Percentiles rank a stretch among this genome's conserved stretches.
phyloP scores from a whole-genome alignment of 23 tunicate genomes.

The Phallusia fumigata region DNA sequence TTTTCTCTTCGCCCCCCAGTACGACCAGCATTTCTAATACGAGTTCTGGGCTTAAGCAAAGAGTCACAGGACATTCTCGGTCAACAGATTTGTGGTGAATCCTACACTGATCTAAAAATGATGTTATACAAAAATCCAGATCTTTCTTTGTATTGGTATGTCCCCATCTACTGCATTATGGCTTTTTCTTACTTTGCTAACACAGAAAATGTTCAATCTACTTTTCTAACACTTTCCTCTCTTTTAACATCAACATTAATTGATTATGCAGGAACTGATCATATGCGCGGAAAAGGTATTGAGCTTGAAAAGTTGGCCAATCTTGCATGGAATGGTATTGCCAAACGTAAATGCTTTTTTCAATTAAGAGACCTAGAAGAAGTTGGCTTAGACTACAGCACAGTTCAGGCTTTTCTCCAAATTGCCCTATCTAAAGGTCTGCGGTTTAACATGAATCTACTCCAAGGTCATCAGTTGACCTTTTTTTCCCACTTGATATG shows the following conservation, averaged over 20 bases:
- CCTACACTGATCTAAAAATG: neutral
- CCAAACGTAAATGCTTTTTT: neutral
- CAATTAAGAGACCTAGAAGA: neutral
- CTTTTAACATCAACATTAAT: neutral
- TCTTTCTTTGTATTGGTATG: constrained; percentile 3
- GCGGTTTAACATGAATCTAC: neutral
- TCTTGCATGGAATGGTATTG: neutral
- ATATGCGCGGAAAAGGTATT: neutral
- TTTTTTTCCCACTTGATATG: neutral
- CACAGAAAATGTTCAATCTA: neutral
- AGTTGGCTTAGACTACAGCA: neutral
- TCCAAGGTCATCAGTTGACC: neutral
- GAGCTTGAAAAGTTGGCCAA: neutral
- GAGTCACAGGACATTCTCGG: neutral
- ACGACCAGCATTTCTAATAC: neutral
- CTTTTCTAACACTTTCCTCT: neutral
- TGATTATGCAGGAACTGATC: neutral
- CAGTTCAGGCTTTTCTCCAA: neutral
- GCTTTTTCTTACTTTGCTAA: neutral
- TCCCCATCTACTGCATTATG: constrained; percentile 5
- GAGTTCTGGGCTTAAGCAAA: constrained; percentile 1
- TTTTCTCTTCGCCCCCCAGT: neutral
- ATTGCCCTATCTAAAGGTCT: neutral
- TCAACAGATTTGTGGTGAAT: neutral
- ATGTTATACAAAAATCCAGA: constrained; percentile 1